A percentile compares a stretch with the other conserved stretches of the same genome.
These are phyloP conservation scores for Leptoteleia sp. DNA, from an alignment of 1,140 invertebrate genomes.

Conservation along the genomic window DNA sequence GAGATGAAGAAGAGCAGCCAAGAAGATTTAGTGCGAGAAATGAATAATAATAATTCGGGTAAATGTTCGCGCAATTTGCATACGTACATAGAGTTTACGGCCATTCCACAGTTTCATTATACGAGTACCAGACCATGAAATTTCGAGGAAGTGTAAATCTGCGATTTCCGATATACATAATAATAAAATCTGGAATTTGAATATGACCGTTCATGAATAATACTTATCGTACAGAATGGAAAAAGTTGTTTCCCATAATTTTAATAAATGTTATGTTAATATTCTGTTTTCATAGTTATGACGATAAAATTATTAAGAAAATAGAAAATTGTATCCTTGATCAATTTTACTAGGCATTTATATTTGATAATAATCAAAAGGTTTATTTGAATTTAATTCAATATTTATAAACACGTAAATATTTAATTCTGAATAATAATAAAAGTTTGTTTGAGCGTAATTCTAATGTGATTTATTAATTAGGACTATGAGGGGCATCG, in stretches of 20 bases:
- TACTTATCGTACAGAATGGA: too few relatives aligned
- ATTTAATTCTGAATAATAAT: background rate
- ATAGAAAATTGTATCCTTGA: too few relatives aligned
- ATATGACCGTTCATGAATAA: background rate
- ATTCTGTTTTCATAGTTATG: too few relatives aligned
- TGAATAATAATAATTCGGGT: constrained; percentile 5
- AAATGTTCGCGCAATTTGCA: constrained; percentile 16
- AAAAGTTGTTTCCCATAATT: too few relatives aligned
- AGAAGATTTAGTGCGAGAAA: background rate
- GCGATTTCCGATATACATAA: constrained; percentile 21
- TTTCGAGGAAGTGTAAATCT: constrained; percentile 20
- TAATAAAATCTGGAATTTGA: constrained; percentile 19
- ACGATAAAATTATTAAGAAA: too few relatives aligned
- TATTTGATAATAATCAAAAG: too few relatives aligned
- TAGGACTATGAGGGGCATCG: constrained; percentile 76
- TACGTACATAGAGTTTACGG: constrained; percentile 16
- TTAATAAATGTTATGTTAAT: too few relatives aligned
- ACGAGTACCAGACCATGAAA: constrained; percentile 16
- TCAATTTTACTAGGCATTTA: too few relatives aligned
- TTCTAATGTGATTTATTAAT: constrained; percentile 13
- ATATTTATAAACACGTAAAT: background rate
- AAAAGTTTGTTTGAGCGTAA: too few relatives aligned
- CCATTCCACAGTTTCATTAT: constrained; percentile 24
- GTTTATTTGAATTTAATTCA: background rate
- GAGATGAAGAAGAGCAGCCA: too few relatives aligned